Evolutionary conservation across 2,888 invertebrate genomes (phyloP).

Genomic region (Argyresthia albistria): DNA sequence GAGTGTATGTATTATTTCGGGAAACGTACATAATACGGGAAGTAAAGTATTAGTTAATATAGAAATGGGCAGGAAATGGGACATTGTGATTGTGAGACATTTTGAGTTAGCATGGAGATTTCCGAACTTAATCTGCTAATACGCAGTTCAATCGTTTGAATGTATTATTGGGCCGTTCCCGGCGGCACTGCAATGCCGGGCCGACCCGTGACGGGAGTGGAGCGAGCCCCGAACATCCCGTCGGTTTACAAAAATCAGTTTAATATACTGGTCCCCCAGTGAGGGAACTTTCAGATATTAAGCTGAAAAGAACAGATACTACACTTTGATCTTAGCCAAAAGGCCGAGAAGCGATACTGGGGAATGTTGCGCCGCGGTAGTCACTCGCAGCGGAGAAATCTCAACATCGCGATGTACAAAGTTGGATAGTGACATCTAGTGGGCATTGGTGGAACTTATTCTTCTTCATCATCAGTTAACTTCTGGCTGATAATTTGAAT

Average conservation of each 20-base stretch:
- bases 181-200: conserved; percentile 7
- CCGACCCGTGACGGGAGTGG: conserved; percentile 7
- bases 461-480: neutral
- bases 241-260: conserved; percentile 6
- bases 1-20: no score
- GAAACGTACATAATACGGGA: no score
- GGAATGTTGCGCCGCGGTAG: neutral
- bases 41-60: no score
- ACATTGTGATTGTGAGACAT: no score
- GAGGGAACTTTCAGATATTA: conserved; percentile 2
- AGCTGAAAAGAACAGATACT: conserved; percentile 5
- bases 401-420: neutral
- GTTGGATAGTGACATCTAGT: neutral
- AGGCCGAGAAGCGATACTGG: conserved; percentile 6
- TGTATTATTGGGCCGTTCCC: conserved; percentile 7
- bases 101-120: no score
- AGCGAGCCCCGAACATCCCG: conserved; percentile 7
- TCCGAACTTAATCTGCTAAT: no score
- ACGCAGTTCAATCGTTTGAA: no score
- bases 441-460: neutral
- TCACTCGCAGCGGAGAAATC: neutral
- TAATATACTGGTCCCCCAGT: conserved; percentile 6
- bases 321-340: conserved; percentile 8
- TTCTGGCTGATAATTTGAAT: no score
- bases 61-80: no score